Evolutionary conservation across 2,797 vertebrate genomes (phyloP), one percentile per base, ranked within the genome.

Genomic region (Tenualosa ilisha): DNA sequence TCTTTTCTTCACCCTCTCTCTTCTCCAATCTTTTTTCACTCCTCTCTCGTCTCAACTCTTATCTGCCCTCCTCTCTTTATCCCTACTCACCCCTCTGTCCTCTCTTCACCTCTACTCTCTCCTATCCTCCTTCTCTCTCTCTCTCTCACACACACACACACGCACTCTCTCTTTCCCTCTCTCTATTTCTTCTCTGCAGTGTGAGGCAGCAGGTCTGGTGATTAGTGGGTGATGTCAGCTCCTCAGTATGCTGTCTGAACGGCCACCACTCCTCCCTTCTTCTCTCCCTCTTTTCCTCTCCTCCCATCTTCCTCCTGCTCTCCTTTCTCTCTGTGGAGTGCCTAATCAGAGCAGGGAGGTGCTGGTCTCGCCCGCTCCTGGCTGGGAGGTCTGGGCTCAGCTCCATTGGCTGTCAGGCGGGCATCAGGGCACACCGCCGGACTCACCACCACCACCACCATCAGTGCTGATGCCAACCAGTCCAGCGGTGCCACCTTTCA

Each of bases 361-460:
- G 31, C 65, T 72, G 65, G 65, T 63, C 59, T 63, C n/a, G 22
- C 59, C 59, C n/a, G 0, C 9, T 37, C 20, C 63, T 31, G 24
- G 15, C 81, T 61, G 88, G 89, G 89, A 91, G 87, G 88, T 89
- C 90, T 89, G 89, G 88, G 88, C 87, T 84, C 59, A 17, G 54
- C n/a, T 89, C 88, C 89, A 90, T 84, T 85, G 82, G 65, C 90
- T 89, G 87, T 88, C 89, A 89, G 83, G 86, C 83, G 31, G 84
- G 84, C 87, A 83, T 89, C 87, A 88, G 68, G 65, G 5, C 85
- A 85, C 86, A 86, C 86, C 86, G 83, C 82, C 53, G 83, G 84
- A 53, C 79, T 24, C 65, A 37, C 68, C 68, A 75, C 13, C 68
- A 6, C 26, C 68, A 13, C 24, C 63, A 13, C 11, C 24, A 31